Percentiles rank a stretch among this genome's conserved stretches.
phyloP scores from a whole-genome alignment of 2,113 vertebrate genomes.

The Diadophis punctatus region DNA sequence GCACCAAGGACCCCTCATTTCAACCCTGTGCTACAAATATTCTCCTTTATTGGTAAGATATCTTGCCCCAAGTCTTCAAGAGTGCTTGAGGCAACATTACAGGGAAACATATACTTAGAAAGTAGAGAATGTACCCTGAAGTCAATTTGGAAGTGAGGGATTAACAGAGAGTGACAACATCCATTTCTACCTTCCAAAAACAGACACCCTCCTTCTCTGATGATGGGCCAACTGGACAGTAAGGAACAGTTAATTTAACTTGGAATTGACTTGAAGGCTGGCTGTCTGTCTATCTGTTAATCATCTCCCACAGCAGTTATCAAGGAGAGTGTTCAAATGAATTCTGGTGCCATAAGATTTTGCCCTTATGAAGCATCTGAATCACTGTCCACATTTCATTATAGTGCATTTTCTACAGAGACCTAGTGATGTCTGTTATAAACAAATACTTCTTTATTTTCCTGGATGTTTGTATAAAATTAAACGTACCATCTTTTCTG shows the following conservation, averaged over 20 bases:
- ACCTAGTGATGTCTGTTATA: neutral
- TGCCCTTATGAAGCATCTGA: neutral
- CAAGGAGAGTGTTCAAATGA: neutral
- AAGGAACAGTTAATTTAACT: neutral
- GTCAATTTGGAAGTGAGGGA: neutral
- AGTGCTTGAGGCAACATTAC: neutral
- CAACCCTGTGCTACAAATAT: no score
- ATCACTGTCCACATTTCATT: neutral
- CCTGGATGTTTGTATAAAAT: neutral
- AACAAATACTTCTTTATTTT: neutral
- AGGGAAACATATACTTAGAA: neutral
- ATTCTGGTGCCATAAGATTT: neutral
- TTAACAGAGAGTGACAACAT: neutral
- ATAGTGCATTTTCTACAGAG: neutral
- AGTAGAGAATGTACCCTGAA: neutral
- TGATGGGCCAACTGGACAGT: neutral
- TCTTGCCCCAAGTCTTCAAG: neutral
- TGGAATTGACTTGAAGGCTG: neutral
- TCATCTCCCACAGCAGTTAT: neutral
- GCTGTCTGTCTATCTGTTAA: neutral
- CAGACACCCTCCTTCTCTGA: neutral
- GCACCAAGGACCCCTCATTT: no score
- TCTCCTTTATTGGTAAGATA: neutral
- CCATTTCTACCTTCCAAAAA: neutral
- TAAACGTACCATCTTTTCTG: neutral